These are phyloP conservation scores for Eristalis pertinax DNA, from an alignment of 2,888 invertebrate genomes.

Conservation along the genomic window DNA sequence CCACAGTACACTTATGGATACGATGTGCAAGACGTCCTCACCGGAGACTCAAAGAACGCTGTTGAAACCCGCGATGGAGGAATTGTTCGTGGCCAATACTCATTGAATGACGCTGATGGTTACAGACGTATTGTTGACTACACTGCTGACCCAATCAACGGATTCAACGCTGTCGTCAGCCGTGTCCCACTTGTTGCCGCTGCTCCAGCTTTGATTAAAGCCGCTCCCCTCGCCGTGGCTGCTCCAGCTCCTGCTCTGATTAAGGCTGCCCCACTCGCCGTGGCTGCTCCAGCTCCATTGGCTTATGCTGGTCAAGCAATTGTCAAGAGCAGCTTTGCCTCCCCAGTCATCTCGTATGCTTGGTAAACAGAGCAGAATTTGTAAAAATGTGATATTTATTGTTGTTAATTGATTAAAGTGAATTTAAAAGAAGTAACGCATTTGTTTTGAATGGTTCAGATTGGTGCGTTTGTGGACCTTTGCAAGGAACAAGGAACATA, in stretches of 20 bases:
- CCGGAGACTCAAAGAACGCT: conserved; percentile 81
- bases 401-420: conserved; percentile 54
- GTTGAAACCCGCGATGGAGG: conserved; percentile 81
- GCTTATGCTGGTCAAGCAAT: conserved; percentile 77
- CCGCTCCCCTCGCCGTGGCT: conserved; percentile 4
- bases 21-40: conserved; percentile 80
- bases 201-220: conserved; percentile 34
- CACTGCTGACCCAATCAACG: conserved; percentile 80
- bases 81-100: conserved; percentile 81
- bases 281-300: conserved; percentile 74
- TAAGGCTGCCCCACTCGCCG: conserved; percentile 68
- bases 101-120: conserved; percentile 81
- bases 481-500: too few species aligned
- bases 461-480: too few species aligned
- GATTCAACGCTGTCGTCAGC: conserved; percentile 81
- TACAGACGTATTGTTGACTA: conserved; percentile 81
- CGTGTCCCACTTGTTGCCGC: conserved; percentile 77
- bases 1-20: conserved; percentile 81
- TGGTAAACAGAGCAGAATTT: conserved; percentile 73
- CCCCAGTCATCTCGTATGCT: conserved; percentile 79
- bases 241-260: conserved; percentile 16
- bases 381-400: conserved; percentile 6
- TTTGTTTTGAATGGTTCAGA: too few species aligned
- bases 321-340: conserved; percentile 78
- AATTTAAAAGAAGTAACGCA: neutral